Percentiles rank a stretch among this genome's conserved stretches.
Conservation (phyloP, 2,797 vertebrate species). For the Micropoecilia bifurca region DNA sequence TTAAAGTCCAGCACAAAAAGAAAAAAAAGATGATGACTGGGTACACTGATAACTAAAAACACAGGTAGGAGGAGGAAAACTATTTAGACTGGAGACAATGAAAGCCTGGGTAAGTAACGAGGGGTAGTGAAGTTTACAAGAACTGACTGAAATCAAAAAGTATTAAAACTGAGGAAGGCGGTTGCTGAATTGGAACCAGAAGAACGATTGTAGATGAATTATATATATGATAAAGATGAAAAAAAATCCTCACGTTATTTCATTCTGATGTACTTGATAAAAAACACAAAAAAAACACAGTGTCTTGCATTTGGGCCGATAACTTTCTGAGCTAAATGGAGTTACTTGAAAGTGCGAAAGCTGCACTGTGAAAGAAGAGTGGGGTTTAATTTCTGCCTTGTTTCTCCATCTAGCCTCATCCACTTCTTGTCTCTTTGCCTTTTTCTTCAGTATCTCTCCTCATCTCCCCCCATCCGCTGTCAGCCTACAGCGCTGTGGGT, state of each 20-base stretch:
- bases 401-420: not conserved
- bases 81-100: not conserved
- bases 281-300: not conserved
- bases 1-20: not conserved
- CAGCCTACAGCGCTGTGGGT: slow-evolving; percentile 32
- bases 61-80: not conserved
- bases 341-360: not conserved
- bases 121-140: not conserved
- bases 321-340: not conserved
- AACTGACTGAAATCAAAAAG: not conserved
- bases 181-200: not conserved
- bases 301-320: not conserved
- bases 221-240: not conserved
- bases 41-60: not conserved
- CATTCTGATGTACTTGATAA: not conserved
- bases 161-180: not conserved
- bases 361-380: not conserved
- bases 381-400: slow-evolving; percentile 11
- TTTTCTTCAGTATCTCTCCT: slow-evolving; percentile 16
- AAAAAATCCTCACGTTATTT: not conserved
- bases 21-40: not conserved
- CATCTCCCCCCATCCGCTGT: slow-evolving; percentile 34
- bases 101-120: not conserved
- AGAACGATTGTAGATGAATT: not conserved
- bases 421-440: slow-evolving; percentile 6